Evolutionary conservation across 2,888 invertebrate species (phyloP).

Genomic region (Panzeria rudis): DNA sequence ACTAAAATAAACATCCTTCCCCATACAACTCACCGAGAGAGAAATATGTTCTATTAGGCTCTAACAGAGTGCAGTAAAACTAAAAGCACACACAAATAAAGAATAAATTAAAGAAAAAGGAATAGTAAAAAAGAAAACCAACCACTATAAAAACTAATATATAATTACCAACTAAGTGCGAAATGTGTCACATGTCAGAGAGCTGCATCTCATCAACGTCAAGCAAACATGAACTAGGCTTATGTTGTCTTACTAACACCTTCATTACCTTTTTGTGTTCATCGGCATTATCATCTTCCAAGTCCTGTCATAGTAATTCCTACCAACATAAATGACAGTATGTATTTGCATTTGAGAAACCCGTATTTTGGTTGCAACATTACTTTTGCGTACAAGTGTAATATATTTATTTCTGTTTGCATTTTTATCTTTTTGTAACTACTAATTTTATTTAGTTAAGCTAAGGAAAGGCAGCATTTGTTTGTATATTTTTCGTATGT

Average conservation of each 20-base stretch:
- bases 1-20: not conserved
- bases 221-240: conserved; percentile 53
- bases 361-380: conserved; percentile 27
- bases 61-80: no score
- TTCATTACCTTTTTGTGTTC: conserved; percentile 9
- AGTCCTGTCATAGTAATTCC: conserved; percentile 11
- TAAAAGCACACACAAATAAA: conserved; percentile 7
- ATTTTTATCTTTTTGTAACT: conserved; percentile 8
- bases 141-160: conserved; percentile 49
- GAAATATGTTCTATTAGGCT: no score
- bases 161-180: conserved; percentile 68
- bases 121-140: not conserved
- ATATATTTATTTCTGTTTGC: not conserved
- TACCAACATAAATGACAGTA: not conserved
- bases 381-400: conserved; percentile 25
- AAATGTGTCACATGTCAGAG: conserved; percentile 71
- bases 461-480: conserved; percentile 1
- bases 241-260: conserved; percentile 48
- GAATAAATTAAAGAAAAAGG: conserved; percentile 11
- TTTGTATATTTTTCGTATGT: not conserved
- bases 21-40: conserved; percentile 8
- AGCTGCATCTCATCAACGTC: conserved; percentile 67
- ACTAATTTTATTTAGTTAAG: conserved; percentile 10
- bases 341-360: not conserved
- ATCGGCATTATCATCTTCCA: not conserved